Conservation (phyloP, 23 tunicate genomes). For the Diplosoma virens region DNA sequence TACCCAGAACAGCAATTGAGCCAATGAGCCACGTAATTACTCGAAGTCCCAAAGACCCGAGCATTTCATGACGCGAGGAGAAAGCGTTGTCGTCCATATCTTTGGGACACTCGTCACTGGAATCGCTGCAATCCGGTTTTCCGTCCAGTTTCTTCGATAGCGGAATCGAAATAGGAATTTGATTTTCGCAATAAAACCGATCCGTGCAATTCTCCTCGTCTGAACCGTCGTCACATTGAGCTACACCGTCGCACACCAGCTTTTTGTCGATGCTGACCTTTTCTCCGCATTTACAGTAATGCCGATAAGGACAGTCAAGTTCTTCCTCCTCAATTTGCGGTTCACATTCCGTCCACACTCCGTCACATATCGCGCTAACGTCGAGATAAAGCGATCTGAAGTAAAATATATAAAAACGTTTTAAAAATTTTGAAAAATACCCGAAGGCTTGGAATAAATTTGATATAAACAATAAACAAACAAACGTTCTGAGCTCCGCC, state of each 20-base stretch:
- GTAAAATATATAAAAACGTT: too few relatives aligned
- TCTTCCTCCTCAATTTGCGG: conserved; percentile 66
- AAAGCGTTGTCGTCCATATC: conserved; percentile 54
- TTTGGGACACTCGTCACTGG: conserved; percentile 76
- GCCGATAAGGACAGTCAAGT: conserved; percentile 51
- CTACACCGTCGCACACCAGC: conserved; percentile 48
- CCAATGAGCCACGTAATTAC: conserved; percentile 52
- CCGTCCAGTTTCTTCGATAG: conserved; percentile 49
- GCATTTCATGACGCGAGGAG: conserved; percentile 44
- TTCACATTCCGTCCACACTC: conserved; percentile 44
- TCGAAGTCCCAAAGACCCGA: conserved; percentile 38
- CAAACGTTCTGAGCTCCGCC: too few relatives aligned
- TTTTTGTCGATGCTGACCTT: conserved; percentile 52
- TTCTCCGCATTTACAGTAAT: conserved; percentile 48
- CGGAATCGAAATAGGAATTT: conserved; percentile 54
- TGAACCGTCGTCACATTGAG: conserved; percentile 58
- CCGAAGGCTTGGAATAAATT: too few relatives aligned
- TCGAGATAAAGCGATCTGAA: conserved; percentile 11
- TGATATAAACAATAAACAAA: too few relatives aligned
- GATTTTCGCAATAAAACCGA: conserved; percentile 62
- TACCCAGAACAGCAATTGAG: conserved; percentile 27
- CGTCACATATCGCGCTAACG: conserved; percentile 37
- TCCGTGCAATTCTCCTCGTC: conserved; percentile 42
- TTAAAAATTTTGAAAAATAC: too few relatives aligned
- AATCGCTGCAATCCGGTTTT: conserved; percentile 51